Base-by-base conservation (phyloP, 1,140 invertebrate species). In the Calephelis virginiensis region DNA sequence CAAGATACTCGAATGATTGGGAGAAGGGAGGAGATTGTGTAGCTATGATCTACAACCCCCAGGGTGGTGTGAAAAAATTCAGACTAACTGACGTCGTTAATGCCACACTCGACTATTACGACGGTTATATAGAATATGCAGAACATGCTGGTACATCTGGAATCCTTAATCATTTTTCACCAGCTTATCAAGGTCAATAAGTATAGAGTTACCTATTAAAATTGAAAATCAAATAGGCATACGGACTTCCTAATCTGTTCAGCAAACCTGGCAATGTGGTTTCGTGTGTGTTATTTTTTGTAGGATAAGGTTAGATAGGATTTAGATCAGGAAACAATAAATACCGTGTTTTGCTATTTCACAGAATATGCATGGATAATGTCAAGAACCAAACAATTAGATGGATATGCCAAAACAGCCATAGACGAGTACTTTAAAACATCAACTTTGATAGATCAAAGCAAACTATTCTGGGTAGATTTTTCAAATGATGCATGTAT, bases 1-100 rank as follows among this genome's bases (percentile, higher is more conserved):
- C 61, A 37, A 45, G 61, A n/a, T 63, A 63, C 17, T 46, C 61
- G 0, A 63, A 63, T 63, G 61, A 63, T 37, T 63, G 46, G 61
- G 61, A 63, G 28, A 17, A 47, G 6, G 11, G 47, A 50, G 62
- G 62, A 10, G 48, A 63, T n/a, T 63, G 62, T 49, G 62, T 63
- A 6, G 47, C 62, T 8, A 64, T 50, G 48, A n/a, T 53, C 5
- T 64, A 14, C 37, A 64, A 38, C 6, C 48, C 48, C 8, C 17
- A 53, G 6, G 48, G 28, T 10, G 49, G 28, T 13, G 49, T 13
- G 10, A 50, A 64, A 7, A 64, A 64, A 64, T 64, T 64, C 13
- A 50, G 28, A 40, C 1, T 64, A 8, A 64, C 62, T 37, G 62
- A 64, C 8, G 62, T 64, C 11, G 48, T 64, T 17, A 49, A 64